phyloP scores from a whole-genome alignment of 2,113 vertebrate species.

The Cephalophus harveyi region DNA sequence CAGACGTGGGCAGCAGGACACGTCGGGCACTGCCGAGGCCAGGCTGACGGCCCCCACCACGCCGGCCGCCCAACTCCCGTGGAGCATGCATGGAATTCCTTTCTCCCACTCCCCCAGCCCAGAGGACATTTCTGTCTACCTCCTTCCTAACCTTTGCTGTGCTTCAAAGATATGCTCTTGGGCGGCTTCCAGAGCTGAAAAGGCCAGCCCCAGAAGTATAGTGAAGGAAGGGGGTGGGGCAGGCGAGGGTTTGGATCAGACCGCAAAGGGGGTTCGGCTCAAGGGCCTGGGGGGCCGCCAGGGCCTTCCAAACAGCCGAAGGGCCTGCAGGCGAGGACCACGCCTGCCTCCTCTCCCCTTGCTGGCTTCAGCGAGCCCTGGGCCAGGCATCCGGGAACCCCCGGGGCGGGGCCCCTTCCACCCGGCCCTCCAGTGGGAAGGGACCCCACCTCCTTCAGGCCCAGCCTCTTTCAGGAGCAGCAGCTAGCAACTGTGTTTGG shows the following conservation, averaged over 20 bases:
- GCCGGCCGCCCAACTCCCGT: constrained; percentile 7
- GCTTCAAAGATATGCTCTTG: constrained; percentile 83
- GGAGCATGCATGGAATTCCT: constrained; percentile 81
- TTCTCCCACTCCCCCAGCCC: constrained; percentile 81
- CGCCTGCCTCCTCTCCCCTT: constrained; percentile 9
- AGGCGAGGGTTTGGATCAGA: constrained; percentile 55
- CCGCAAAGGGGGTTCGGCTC: constrained; percentile 71
- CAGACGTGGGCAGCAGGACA: background rate
- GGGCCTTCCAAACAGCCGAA: constrained; percentile 54
- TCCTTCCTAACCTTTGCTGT: constrained; percentile 81
- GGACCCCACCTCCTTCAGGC: constrained; percentile 67
- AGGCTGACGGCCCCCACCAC: background rate
- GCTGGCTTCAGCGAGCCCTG: constrained; percentile 21
- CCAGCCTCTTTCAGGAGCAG: constrained; percentile 60
- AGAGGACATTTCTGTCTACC: constrained; percentile 81
- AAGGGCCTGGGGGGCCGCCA: constrained; percentile 44
- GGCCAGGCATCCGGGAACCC: constrained; percentile 65
- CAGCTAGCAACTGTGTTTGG: constrained; percentile 50
- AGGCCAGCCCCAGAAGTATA: constrained; percentile 82
- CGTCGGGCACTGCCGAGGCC: background rate
- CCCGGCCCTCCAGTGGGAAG: constrained; percentile 49
- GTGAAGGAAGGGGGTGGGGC: constrained; percentile 70
- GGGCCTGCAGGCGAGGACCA: constrained; percentile 31
- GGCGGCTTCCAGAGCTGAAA: constrained; percentile 79
- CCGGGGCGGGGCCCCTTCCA: constrained; percentile 56